A percentile compares a stretch with the other conserved stretches of the same genome.
phyloP scores from a whole-genome alignment of 2,888 invertebrate species.

The Coleophora deauratella region DNA sequence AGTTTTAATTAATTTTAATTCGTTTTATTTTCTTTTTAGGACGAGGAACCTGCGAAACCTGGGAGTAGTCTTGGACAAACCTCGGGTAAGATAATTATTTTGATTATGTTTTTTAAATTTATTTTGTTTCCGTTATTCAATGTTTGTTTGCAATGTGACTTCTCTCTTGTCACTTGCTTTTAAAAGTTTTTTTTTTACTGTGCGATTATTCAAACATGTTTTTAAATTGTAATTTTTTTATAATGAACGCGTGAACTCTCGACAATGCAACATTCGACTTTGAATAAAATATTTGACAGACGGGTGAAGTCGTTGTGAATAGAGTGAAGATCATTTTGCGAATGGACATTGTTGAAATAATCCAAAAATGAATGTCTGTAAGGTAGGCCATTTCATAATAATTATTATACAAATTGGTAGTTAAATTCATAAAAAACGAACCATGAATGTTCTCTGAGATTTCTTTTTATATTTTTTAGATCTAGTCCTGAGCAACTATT shows the following conservation, averaged over 20 bases:
- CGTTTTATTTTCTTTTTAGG: constrained; percentile 33
- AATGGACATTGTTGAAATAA: constrained; percentile 54
- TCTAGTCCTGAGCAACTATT: constrained; percentile 8
- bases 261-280: constrained; percentile 1
- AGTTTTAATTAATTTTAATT: no score
- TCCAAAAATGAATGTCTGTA: constrained; percentile 61
- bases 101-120: constrained; percentile 8
- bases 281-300: constrained; percentile 4
- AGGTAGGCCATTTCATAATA: constrained; percentile 63
- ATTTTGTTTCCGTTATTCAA: constrained; percentile 30
- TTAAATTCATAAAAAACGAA: constrained; percentile 30
- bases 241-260: constrained; percentile 4
- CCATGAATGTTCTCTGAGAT: constrained; percentile 55
- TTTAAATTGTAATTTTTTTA: constrained; percentile 1
- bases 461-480: constrained; percentile 16
- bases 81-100: constrained; percentile 60
- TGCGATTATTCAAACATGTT: background rate
- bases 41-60: constrained; percentile 63
- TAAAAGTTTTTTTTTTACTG: constrained; percentile 19
- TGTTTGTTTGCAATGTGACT: constrained; percentile 70
- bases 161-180: constrained; percentile 56
- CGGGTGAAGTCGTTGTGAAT: constrained; percentile 22
- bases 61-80: constrained; percentile 59
- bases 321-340: constrained; percentile 62
- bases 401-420: constrained; percentile 27